Evolutionary conservation across 1,140 invertebrate species (phyloP).

Genomic region (Brachionus sp.): DNA sequence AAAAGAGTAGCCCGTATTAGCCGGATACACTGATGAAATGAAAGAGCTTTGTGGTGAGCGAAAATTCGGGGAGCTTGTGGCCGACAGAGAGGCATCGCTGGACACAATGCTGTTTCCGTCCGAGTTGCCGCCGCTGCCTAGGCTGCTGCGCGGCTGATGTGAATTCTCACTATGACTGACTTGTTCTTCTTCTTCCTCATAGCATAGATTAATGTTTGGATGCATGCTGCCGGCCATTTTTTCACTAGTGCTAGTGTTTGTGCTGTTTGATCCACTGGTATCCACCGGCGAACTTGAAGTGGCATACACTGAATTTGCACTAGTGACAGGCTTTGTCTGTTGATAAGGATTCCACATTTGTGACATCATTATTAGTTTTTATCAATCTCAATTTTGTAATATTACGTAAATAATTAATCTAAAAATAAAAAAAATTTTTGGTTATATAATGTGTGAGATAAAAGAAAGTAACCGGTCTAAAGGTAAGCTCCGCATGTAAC

Average conservation of each 20-base stretch:
- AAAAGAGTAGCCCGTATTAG: not conserved
- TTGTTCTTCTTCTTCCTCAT: conserved; percentile 27
- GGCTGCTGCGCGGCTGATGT: not conserved
- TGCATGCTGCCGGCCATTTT: not conserved
- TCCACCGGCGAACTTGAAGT: conserved; percentile 1
- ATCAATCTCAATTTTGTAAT: not conserved
- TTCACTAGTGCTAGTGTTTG: conserved; percentile 35
- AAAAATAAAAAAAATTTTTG: not conserved
- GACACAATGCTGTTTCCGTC: conserved; percentile 29
- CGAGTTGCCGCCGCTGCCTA: conserved; percentile 19
- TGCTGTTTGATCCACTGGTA: not conserved
- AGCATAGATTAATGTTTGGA: not conserved
- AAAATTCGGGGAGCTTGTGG: conserved; percentile 21
- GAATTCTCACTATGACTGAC: not conserved
- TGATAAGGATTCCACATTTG: conserved; percentile 46
- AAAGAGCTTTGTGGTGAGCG: conserved; percentile 19
- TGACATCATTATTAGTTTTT: conserved; percentile 14
- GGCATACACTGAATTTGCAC: not conserved
- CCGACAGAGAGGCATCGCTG: not conserved
- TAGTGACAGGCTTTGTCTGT: not conserved
- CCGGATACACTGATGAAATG: not conserved
- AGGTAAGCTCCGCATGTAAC: conserved; percentile 20
- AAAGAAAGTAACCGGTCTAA: not conserved
- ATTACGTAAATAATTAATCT: conserved; percentile 27
- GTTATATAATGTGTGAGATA: not conserved